Conservation (phyloP, 2,113 vertebrate species). For the Gymnocephalus cernua region DNA sequence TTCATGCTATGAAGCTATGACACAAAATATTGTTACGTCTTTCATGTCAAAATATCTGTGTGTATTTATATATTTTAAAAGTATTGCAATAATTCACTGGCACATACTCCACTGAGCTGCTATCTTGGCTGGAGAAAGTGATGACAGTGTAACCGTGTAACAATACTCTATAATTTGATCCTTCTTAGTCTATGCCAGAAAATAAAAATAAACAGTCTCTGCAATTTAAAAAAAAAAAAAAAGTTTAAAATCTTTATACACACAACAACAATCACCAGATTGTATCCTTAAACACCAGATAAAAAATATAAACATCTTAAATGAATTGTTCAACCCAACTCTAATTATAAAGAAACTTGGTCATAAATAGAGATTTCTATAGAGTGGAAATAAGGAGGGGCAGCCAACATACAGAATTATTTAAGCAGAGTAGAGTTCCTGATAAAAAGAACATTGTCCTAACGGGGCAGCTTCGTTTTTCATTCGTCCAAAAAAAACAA, state of each 20-base stretch:
- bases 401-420: slow-evolving; percentile 29
- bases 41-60: slow-evolving; percentile 16
- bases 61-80: slow-evolving; percentile 22
- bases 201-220: slow-evolving; percentile 31
- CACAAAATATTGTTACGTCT: slow-evolving; percentile 23
- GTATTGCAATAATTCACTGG: slow-evolving; percentile 54
- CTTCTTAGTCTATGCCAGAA: slow-evolving; percentile 33
- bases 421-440: slow-evolving; percentile 26
- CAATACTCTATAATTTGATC: slow-evolving; percentile 25
- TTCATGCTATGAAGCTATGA: slow-evolving; percentile 38
- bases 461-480: slow-evolving; percentile 27
- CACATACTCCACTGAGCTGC: slow-evolving; percentile 26
- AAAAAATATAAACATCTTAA: slow-evolving; percentile 65
- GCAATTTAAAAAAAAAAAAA: slow-evolving; percentile 41
- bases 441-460: slow-evolving; percentile 53
- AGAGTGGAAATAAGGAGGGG: slow-evolving; percentile 26
- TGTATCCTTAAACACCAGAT: slow-evolving; percentile 44
- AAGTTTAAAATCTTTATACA: slow-evolving; percentile 42
- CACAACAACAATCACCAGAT: slow-evolving; percentile 24
- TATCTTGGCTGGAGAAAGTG: slow-evolving; percentile 30
- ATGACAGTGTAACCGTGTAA: slow-evolving; percentile 30
- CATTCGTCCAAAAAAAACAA: slow-evolving; percentile 37
- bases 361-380: slow-evolving; percentile 50
- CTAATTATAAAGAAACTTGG: slow-evolving; percentile 55
- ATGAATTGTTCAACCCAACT: slow-evolving; percentile 36